Evolutionary conservation across 2,113 vertebrate species (phyloP).

Genomic region (Sphaerodactylus townsendi): DNA sequence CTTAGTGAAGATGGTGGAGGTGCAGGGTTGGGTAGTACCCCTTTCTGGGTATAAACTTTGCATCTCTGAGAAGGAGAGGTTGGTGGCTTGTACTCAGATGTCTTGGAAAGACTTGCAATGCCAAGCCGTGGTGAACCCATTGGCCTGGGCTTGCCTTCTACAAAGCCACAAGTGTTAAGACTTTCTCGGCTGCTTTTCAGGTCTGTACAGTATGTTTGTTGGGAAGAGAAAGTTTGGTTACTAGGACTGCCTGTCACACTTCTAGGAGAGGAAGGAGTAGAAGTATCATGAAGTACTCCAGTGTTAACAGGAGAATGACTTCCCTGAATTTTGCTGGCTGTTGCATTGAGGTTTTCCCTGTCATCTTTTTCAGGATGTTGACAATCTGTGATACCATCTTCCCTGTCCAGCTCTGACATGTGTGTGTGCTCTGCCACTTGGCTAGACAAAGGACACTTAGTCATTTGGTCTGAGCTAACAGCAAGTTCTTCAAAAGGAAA

Average conservation of each 20-base stretch:
- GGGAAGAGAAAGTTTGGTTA: conserved; percentile 73
- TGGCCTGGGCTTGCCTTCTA: conserved; percentile 86
- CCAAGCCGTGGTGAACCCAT: conserved; percentile 93
- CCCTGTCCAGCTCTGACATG: conserved; percentile 65
- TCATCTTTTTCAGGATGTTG: conserved; percentile 80
- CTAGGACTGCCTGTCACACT: conserved; percentile 83
- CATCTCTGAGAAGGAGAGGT: conserved; percentile 92
- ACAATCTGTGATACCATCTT: conserved; percentile 73
- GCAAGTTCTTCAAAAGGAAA: conserved; percentile 92
- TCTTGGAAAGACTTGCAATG: conserved; percentile 92
- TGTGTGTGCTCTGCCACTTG: conserved; percentile 57
- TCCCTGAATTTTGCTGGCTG: conserved; percentile 77
- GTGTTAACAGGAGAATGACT: conserved; percentile 71
- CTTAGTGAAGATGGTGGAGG: conserved; percentile 77
- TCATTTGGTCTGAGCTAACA: conserved; percentile 62
- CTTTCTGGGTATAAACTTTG: conserved; percentile 97
- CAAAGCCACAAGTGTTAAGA: conserved; percentile 81
- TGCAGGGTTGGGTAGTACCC: conserved; percentile 84
- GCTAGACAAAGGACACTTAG: conserved; percentile 59
- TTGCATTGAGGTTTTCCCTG: conserved; percentile 80
- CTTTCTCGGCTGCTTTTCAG: conserved; percentile 87
- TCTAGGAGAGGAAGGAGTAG: conserved; percentile 77
- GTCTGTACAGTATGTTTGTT: conserved; percentile 78
- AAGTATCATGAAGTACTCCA: conserved; percentile 50
- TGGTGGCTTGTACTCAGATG: conserved; percentile 90